Evolutionary conservation across 2,797 vertebrate genomes (phyloP).

Genomic region (Silurus aristotelis): DNA sequence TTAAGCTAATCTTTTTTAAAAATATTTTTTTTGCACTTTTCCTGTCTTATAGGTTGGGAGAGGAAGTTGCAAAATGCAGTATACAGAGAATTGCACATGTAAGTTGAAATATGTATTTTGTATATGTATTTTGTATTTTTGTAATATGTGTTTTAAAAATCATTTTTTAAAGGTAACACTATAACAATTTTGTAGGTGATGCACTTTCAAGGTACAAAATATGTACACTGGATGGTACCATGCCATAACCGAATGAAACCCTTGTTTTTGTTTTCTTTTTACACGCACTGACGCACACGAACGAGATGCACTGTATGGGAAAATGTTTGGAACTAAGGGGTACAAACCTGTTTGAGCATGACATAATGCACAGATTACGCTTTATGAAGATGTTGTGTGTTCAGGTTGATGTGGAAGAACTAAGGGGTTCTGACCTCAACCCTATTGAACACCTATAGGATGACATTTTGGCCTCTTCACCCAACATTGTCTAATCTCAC

Average conservation of each 20-base stretch:
- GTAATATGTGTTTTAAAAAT: neutral
- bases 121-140: no score
- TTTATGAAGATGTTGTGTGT: no score
- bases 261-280: neutral
- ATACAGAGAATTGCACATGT: constrained; percentile 93
- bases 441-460: no score
- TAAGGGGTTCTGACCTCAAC: no score
- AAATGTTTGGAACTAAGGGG: neutral
- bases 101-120: constrained; percentile 70
- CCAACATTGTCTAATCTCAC: no score
- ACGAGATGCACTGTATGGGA: neutral
- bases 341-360: no score
- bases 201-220: neutral
- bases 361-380: no score
- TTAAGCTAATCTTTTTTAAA: neutral
- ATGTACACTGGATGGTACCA: neutral
- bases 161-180: neutral
- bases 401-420: no score
- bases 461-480: no score
- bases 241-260: neutral
- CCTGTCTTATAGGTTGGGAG: constrained; percentile 86
- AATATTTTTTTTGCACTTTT: neutral
- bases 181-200: neutral
- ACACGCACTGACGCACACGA: neutral
- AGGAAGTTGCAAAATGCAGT: constrained; percentile 97